Evolutionary conservation across 2,113 vertebrate species (phyloP).

Genomic region (Litocranius walleri): DNA sequence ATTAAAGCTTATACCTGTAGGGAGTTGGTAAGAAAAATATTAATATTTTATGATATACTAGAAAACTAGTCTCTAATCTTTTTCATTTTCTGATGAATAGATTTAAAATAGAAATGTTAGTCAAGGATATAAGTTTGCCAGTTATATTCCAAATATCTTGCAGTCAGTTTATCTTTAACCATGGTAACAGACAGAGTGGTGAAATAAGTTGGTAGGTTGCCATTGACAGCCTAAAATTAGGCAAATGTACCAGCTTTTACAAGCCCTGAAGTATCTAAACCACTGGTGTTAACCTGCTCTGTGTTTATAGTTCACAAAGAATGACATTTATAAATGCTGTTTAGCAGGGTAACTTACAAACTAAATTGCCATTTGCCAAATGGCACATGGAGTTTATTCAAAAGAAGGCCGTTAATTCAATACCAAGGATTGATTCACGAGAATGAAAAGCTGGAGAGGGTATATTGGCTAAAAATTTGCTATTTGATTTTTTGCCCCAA

Average conservation of each 20-base stretch:
- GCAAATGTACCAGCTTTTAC: slow-evolving; percentile 21
- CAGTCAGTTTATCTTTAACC: slow-evolving; percentile 43
- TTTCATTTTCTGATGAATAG: slow-evolving; percentile 37
- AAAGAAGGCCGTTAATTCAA: slow-evolving; percentile 28
- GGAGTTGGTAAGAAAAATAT: slow-evolving; percentile 5
- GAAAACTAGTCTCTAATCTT: not conserved
- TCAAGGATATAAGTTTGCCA: slow-evolving; percentile 30
- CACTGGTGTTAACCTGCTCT: slow-evolving; percentile 1
- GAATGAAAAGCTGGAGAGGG: not conserved
- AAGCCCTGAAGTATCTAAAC: not conserved
- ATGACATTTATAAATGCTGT: slow-evolving; percentile 43
- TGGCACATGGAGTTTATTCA: slow-evolving; percentile 10
- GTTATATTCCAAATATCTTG: slow-evolving; percentile 30
- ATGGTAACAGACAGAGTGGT: slow-evolving; percentile 40
- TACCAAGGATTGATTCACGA: slow-evolving; percentile 14
- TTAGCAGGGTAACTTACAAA: slow-evolving; percentile 15
- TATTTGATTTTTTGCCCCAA: not conserved
- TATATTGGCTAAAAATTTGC: not conserved
- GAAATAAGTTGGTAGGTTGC: slow-evolving; percentile 48
- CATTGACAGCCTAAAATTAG: slow-evolving; percentile 55
- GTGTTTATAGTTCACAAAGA: slow-evolving; percentile 33
- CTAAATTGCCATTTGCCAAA: slow-evolving; percentile 40
- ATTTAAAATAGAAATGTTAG: slow-evolving; percentile 54
- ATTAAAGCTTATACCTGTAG: not conserved
- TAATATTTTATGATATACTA: slow-evolving; percentile 48